phyloP scores from a whole-genome alignment of 2,888 invertebrate species.

The Scelioninae gen. 2 region DNA sequence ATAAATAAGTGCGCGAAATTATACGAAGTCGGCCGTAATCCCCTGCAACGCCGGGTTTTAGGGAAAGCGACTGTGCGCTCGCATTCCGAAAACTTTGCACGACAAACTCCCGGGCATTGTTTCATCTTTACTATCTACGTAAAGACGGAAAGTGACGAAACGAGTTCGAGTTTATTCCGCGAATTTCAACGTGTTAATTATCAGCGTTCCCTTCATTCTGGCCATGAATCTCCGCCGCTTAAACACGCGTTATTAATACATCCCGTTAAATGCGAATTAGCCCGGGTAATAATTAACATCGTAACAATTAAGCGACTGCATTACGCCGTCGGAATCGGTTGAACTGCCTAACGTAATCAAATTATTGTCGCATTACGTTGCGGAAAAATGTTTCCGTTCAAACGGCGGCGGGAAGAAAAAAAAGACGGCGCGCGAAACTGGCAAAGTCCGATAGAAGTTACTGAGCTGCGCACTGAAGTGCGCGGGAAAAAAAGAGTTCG shows the following conservation, averaged over 20 bases:
- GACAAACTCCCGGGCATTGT: slow-evolving; percentile 53
- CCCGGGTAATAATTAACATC: slow-evolving; percentile 41
- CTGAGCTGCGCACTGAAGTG: too few species aligned
- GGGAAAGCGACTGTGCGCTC: slow-evolving; percentile 50
- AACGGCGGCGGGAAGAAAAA: too few species aligned
- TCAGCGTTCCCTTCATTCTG: slow-evolving; percentile 42
- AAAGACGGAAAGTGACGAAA: slow-evolving; percentile 58
- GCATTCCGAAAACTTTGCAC: slow-evolving; percentile 56
- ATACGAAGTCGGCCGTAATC: slow-evolving; percentile 51
- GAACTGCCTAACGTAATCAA: too few species aligned
- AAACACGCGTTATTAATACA: slow-evolving; percentile 48
- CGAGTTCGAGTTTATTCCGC: slow-evolving; percentile 51
- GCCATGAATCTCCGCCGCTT: slow-evolving; percentile 31
- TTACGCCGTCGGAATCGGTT: too few species aligned
- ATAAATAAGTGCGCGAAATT: slow-evolving; percentile 57
- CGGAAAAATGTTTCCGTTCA: too few species aligned
- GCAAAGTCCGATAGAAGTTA: too few species aligned
- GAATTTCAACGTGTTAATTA: slow-evolving; percentile 57
- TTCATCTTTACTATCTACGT: slow-evolving; percentile 57
- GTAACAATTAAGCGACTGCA: slow-evolving; percentile 35
- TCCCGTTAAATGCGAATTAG: slow-evolving; percentile 42
- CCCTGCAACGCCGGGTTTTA: slow-evolving; percentile 50
- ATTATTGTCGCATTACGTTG: too few species aligned
- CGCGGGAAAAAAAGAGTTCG: too few species aligned
- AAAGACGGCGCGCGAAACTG: too few species aligned